phyloP scores from a whole-genome alignment of 2,797 vertebrate species.

The Gymnothorax reevesii region DNA sequence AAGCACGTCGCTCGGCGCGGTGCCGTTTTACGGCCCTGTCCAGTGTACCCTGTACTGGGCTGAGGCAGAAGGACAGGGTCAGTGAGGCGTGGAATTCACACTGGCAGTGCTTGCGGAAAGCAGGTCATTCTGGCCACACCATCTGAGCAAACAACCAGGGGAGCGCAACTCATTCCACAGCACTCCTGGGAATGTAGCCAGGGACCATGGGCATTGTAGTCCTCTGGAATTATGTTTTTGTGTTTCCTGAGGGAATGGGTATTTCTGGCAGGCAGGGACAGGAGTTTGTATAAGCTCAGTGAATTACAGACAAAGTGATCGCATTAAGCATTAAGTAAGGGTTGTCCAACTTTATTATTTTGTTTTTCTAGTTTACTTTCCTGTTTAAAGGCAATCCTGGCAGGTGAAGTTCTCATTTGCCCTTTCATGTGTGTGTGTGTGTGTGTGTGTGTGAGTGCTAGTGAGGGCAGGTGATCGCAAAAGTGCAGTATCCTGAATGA shows the following conservation, averaged over 20 bases:
- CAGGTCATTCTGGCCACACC: background rate
- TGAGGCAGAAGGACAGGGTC: background rate
- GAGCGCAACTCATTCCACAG: background rate
- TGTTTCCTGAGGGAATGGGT: background rate
- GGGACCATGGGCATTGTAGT: background rate
- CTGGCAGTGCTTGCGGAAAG: background rate
- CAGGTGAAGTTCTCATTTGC: background rate
- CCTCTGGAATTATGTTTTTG: background rate
- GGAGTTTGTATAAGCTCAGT: background rate
- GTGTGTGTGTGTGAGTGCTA: background rate
- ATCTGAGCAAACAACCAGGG: background rate
- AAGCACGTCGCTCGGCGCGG: background rate
- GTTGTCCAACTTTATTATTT: background rate
- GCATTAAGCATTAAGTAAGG: background rate
- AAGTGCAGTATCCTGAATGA: background rate
- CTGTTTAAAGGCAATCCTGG: background rate
- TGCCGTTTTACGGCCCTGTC: background rate
- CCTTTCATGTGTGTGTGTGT: background rate
- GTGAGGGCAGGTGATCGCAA: background rate
- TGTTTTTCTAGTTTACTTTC: background rate
- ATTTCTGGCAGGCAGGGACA: too few relatives aligned
- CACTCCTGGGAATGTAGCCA: conserved; percentile 1
- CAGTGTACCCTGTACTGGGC: background rate
- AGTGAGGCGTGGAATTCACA: background rate
- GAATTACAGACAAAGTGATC: background rate